phyloP scores from a whole-genome alignment of 2,888 invertebrate genomes.

The Cephus runcator region DNA sequence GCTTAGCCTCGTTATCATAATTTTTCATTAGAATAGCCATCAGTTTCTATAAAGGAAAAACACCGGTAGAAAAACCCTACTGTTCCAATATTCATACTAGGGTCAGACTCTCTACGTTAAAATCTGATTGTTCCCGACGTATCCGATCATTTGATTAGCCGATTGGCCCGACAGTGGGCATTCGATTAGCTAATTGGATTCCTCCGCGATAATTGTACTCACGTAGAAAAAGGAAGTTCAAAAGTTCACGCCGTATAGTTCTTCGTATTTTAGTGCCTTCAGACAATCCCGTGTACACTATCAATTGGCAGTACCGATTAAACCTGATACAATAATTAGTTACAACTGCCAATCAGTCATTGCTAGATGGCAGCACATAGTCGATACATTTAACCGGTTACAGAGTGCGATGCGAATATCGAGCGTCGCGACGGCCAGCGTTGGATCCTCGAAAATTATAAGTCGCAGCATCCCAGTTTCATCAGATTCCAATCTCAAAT shows the following conservation, averaged over 20 bases:
- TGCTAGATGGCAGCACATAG: not conserved
- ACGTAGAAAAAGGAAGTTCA: not conserved
- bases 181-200: constrained; percentile 5
- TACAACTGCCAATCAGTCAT: not conserved
- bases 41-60: not conserved
- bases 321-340: not conserved
- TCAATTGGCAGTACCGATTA: not conserved
- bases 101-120: not conserved
- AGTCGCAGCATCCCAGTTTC: not conserved
- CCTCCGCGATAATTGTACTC: not conserved
- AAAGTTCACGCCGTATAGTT: not conserved
- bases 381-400: not conserved
- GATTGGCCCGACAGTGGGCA: constrained; percentile 2
- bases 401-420: not conserved
- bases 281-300: not conserved
- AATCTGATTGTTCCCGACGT: not conserved
- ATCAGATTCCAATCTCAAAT: not conserved
- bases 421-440: not conserved
- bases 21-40: not conserved
- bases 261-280: not conserved
- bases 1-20: not conserved
- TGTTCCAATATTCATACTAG: not conserved
- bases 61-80: not conserved
- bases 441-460: not conserved
- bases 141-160: not conserved